Base-by-base conservation (phyloP, 2,113 vertebrate species). In the Lophius piscatorius region DNA sequence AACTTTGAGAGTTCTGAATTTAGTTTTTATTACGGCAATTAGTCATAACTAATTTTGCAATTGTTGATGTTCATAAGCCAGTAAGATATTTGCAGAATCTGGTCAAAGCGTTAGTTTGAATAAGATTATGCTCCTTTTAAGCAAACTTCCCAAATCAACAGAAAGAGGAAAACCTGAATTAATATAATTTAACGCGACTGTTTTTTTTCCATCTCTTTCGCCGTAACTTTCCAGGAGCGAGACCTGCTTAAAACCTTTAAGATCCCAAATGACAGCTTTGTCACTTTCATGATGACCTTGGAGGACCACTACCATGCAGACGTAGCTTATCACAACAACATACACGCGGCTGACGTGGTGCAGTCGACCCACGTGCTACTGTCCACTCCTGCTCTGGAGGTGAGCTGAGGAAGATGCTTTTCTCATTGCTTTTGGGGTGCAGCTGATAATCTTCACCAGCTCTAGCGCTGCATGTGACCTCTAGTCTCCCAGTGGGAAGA, bases 291-390 rank as follows among this genome's bases (percentile, higher is more conserved):
- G 92, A 91, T 96, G 91, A 96, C 93, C 0, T 85, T 98, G 78
- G 96, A 98, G 83, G 93, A 94, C 6, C 96, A 98, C 83, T 98
- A 98, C 87, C 96, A 87, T 0, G 36, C 86, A 0, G 94, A 97
- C 0, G 92, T 97, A 41, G 92, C 94, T 16, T 98, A 98, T 57
- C 96, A 98, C 90, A 98, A 98, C 90, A 96, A 81, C 87, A 91
- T 95, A 42, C 96, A 98, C 0, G 96, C 96, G 0, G 95, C 96
- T 0, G 96, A 98, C 0, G 96, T 98, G 72, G 92, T 93, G 0
- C 96, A 98, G 87, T 98, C 95, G 71, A 95, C 94, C 0, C 95
- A 97, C 0, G 93, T 96, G 17, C 91, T 98, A 5, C 92, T 97
- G 24, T 95, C 94, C 77, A 94, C 94, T 0, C 95, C 96, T 0